Percentiles rank a stretch among this genome's conserved stretches.
phyloP scores from a whole-genome alignment of 2,888 invertebrate genomes.

The Esperia sulphurella region DNA sequence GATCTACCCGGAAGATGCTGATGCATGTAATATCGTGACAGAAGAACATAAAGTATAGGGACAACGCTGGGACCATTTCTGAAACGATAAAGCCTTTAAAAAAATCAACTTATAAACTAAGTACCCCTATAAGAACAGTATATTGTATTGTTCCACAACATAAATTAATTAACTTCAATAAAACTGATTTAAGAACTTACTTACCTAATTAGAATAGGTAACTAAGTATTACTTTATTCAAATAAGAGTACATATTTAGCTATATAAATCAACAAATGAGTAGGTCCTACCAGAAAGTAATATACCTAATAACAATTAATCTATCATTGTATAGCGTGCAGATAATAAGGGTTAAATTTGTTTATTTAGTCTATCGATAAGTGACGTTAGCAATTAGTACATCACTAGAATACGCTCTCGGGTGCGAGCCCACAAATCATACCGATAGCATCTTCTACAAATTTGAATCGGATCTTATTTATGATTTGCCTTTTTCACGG shows the following conservation, averaged over 20 bases:
- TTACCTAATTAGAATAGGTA: too few relatives aligned
- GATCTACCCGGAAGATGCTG: conserved; percentile 52
- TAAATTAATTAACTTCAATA: too few relatives aligned
- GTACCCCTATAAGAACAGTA: too few relatives aligned
- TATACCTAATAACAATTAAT: too few relatives aligned
- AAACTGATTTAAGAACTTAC: too few relatives aligned
- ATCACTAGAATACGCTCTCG: conserved; percentile 74
- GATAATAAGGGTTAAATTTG: neutral
- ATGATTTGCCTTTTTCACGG: conserved; percentile 80
- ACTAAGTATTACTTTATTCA: neutral
- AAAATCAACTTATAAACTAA: neutral
- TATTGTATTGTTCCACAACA: too few relatives aligned
- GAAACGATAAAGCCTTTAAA: conserved; percentile 2
- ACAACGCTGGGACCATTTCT: conserved; percentile 22
- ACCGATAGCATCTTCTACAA: conserved; percentile 79
- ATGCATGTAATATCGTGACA: conserved; percentile 35
- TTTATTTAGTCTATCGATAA: conserved; percentile 46
- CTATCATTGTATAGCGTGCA: too few relatives aligned
- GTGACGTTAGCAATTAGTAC: conserved; percentile 64
- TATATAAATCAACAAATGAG: too few relatives aligned
- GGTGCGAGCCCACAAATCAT: conserved; percentile 78
- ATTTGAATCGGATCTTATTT: conserved; percentile 81
- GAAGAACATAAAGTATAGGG: conserved; percentile 3
- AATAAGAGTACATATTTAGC: too few relatives aligned
- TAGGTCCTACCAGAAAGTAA: too few relatives aligned